Percentiles rank a stretch among this genome's conserved stretches.
These are phyloP conservation scores for Rhyacichthys aspro DNA, from an alignment of 2,797 vertebrate species.

Conservation along the genomic window DNA sequence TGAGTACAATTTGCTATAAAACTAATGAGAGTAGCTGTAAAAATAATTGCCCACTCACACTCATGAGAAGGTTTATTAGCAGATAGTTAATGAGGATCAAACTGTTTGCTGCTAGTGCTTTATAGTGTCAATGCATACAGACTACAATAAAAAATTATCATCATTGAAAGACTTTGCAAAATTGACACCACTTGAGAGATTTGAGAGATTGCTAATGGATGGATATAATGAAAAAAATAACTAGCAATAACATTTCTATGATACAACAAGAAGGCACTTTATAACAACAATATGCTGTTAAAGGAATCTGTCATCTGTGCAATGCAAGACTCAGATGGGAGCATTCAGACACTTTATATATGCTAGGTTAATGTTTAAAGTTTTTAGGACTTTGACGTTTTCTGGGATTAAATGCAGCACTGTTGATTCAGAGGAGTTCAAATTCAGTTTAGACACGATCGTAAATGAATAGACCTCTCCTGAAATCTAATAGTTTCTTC, in stretches of 20 bases:
- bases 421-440: conserved; percentile 19
- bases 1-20: conserved; percentile 1
- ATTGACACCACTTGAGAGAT: too few relatives aligned
- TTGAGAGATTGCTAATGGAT: too few relatives aligned
- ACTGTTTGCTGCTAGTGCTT: background rate
- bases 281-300: background rate
- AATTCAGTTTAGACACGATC: conserved; percentile 48
- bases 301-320: background rate
- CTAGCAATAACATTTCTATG: too few relatives aligned
- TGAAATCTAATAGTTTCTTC: conserved; percentile 55
- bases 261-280: too few relatives aligned
- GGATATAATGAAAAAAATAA: too few relatives aligned
- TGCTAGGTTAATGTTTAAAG: background rate
- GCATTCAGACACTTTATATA: too few relatives aligned
- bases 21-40: conserved; percentile 2
- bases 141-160: too few relatives aligned
- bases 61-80: conserved; percentile 2
- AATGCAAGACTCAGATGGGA: background rate
- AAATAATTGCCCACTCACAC: background rate
- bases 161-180: too few relatives aligned
- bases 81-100: background rate
- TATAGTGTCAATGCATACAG: background rate
- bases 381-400: conserved; percentile 7
- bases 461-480: conserved; percentile 40
- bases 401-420: conserved; percentile 1